Percentiles rank a stretch among this genome's conserved stretches.
phyloP scores from a whole-genome alignment of 2,888 invertebrate genomes.

The Troglohyphantes excavatus region DNA sequence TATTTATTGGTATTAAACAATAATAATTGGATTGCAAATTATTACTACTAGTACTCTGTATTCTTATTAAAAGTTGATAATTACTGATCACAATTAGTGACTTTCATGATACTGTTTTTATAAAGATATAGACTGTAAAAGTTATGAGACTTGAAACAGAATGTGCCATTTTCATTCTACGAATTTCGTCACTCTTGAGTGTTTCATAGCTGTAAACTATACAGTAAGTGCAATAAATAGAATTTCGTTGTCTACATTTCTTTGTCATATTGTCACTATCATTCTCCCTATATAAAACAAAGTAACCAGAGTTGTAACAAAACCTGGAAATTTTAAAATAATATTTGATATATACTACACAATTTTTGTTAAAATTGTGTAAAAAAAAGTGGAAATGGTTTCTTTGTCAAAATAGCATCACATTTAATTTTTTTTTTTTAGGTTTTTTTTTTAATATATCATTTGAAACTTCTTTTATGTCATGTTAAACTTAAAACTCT shows the following conservation, averaged over 20 bases:
- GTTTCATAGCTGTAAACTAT: constrained; percentile 65
- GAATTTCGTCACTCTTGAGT: constrained; percentile 56
- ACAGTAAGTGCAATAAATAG: constrained; percentile 73
- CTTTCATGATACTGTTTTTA: background rate
- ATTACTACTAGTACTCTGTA: background rate
- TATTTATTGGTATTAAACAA: background rate
- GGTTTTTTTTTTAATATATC: no score
- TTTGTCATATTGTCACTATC: no score
- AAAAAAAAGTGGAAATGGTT: no score
- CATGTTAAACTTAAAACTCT: no score
- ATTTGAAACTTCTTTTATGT: no score
- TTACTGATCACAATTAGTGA: background rate
- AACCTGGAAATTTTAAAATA: background rate
- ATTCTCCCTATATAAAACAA: no score
- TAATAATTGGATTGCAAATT: background rate
- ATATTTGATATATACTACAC: background rate
- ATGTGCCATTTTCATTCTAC: constrained; percentile 53
- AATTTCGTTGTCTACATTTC: constrained; percentile 54
- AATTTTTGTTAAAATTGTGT: background rate
- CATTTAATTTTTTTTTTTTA: no score
- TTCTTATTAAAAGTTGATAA: no score
- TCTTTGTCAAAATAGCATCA: no score
- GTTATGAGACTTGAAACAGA: constrained; percentile 20
- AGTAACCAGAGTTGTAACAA: no score
- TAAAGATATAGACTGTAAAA: constrained; percentile 6